A percentile compares a stretch with the other conserved stretches of the same genome.
These are phyloP conservation scores for Meloidogyne exigua DNA, from an alignment of 1,140 invertebrate species.

Conservation along the genomic window DNA sequence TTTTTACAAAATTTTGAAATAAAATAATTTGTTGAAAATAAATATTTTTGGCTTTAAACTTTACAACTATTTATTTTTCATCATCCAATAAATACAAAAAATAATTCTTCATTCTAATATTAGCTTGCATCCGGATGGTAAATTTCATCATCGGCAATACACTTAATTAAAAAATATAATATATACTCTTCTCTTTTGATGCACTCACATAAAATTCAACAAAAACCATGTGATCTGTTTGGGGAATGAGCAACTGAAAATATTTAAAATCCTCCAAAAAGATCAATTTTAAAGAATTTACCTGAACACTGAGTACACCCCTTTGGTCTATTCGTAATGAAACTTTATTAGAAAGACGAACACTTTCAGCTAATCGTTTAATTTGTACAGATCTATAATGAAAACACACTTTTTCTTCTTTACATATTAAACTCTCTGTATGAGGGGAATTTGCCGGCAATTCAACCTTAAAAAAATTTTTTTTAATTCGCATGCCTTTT, in stretches of 20 bases:
- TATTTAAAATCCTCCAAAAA: neutral
- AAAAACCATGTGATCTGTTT: slow-evolving; percentile 22
- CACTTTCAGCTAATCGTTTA: slow-evolving; percentile 13
- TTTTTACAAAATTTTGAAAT: neutral
- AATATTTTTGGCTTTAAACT: neutral
- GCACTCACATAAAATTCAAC: slow-evolving; percentile 15
- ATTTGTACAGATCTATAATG: slow-evolving; percentile 17
- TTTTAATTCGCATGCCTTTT: neutral
- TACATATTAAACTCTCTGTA: slow-evolving; percentile 1
- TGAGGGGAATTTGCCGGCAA: slow-evolving; percentile 7
- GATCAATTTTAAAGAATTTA: neutral
- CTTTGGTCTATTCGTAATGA: slow-evolving; percentile 12
- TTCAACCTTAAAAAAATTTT: slow-evolving; percentile 8
- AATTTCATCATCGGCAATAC: neutral
- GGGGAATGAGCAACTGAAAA: slow-evolving; percentile 7
- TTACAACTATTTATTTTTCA: neutral
- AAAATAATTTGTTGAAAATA: neutral
- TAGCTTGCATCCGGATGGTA: neutral
- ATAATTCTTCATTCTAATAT: neutral
- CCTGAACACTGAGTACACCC: slow-evolving; percentile 13
- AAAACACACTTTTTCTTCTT: slow-evolving; percentile 3
- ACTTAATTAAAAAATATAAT: neutral
- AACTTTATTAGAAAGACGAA: slow-evolving; percentile 21
- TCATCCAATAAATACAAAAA: neutral
- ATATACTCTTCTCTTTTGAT: too few species aligned